phyloP scores from a whole-genome alignment of 53 echinoderm and acorn worm species.

The Hippasteria phrygiana region DNA sequence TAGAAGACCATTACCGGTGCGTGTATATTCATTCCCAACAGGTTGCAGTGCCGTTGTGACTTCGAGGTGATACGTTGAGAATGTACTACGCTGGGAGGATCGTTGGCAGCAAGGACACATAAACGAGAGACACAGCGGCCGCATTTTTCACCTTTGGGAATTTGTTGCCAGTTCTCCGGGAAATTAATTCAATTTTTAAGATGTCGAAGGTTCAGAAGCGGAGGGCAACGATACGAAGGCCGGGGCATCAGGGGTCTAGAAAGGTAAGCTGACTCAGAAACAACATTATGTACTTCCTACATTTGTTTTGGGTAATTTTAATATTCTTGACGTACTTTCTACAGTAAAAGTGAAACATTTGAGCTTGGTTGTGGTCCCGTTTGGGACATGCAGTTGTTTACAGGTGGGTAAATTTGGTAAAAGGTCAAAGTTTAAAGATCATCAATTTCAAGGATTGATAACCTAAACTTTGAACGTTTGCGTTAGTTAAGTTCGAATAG shows the following conservation, averaged over 20 bases:
- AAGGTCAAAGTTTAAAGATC: too few species aligned
- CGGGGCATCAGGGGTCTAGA: slow-evolving; percentile 48
- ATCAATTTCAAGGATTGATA: too few species aligned
- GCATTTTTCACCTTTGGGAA: neutral
- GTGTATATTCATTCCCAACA: neutral
- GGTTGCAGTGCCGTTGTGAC: neutral
- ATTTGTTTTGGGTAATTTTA: neutral
- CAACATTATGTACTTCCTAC: neutral
- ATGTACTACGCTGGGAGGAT: neutral
- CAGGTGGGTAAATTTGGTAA: too few species aligned
- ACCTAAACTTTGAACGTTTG: too few species aligned
- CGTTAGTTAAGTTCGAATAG: too few species aligned
- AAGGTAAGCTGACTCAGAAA: slow-evolving; percentile 23
- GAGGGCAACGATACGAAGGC: slow-evolving; percentile 22
- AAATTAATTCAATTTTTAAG: neutral
- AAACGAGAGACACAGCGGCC: neutral
- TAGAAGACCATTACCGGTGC: neutral
- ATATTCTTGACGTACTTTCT: neutral
- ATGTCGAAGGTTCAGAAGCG: slow-evolving; percentile 57
- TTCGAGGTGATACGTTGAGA: neutral
- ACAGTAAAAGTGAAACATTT: too few species aligned
- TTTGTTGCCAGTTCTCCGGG: neutral
- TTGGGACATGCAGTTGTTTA: too few species aligned
- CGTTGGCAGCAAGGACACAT: neutral
- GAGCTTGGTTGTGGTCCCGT: too few species aligned